Evolutionary conservation across 23 tunicate species (phyloP), one percentile per base, ranked within the genome.

Genomic region (Trididemnum clinides): DNA sequence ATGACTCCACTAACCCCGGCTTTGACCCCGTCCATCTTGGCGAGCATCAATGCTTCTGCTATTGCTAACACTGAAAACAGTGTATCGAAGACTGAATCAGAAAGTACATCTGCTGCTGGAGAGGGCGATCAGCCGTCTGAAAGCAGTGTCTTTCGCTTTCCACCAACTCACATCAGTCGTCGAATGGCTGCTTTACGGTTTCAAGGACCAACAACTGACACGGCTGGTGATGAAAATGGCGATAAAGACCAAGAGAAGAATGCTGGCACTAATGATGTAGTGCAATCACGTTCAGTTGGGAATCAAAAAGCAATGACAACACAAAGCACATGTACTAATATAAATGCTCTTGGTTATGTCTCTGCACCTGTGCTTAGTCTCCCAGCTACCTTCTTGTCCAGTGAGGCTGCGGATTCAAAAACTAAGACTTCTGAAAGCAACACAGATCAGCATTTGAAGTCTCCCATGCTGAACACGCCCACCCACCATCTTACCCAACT

Each of bases 1-100:
- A 83, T 88, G 82, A 92, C 97, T 34, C 97, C 97, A 0, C 83
- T 90, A 0, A 90, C 95, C 1, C 95, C 95, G 28, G 85, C 91
- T 20, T 32, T 92, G 50, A 87, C 90, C 2, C 97, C 97, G 0
- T 62, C 39, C 22, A 39, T 86, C 0, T 39, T 85, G 0, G 80
- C 81, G 0, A 28, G 66, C 27, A 70, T 69, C 10, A 79, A 51
- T 32, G 76, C 70, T 15, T 69, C 77, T 44, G 69, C 33, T 15
- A 37, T 19, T 28, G 57, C 29, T 36, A 57, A 2, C 28, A 10
- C 26, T 2, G 25, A 19, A 36, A 74, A 31, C 33, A 7, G 6
- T 39, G 36, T 5, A 19, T 59, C 66, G 3, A n/a, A 0, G 0
- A 31, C 1, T 34, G 80, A 87, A 64, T 84, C 89, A 5, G 88